phyloP scores from a whole-genome alignment of 1,140 invertebrate genomes.

The Catajapyx aquilonaris region DNA sequence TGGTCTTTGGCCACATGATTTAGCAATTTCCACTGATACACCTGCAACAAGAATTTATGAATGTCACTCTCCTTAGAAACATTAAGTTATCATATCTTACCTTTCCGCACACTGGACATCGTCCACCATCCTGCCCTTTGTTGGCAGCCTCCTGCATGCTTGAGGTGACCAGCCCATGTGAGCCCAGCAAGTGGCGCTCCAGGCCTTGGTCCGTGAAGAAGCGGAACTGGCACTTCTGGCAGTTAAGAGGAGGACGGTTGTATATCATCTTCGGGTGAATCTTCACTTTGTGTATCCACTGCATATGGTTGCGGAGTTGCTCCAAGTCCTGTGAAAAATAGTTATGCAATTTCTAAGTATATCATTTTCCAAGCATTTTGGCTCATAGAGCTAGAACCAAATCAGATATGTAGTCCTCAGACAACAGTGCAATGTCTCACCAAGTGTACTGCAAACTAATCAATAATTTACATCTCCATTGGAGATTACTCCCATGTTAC shows the following conservation, averaged over 20 bases:
- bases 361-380: too few relatives aligned
- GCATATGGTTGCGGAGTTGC: conserved; percentile 81
- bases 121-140: conserved; percentile 77
- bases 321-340: conserved; percentile 49
- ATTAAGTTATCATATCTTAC: too few relatives aligned
- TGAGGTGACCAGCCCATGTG: too few relatives aligned
- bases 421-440: neutral
- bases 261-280: conserved; percentile 93
- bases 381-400: too few relatives aligned
- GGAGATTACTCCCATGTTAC: too few relatives aligned
- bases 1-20: conserved; percentile 80
- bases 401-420: neutral
- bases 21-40: conserved; percentile 78
- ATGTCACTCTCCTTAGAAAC: too few relatives aligned
- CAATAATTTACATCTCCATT: too few relatives aligned
- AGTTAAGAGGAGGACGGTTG: conserved; percentile 79
- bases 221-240: conserved; percentile 83
- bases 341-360: too few relatives aligned
- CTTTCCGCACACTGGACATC: conserved; percentile 80
- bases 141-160: conserved; percentile 91
- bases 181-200: too few relatives aligned
- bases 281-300: conserved; percentile 90
- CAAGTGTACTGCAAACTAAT: too few relatives aligned
- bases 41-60: conserved; percentile 34
- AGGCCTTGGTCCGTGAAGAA: too few relatives aligned